These are phyloP conservation scores for Monopterus albus DNA, from an alignment of 2,113 vertebrate species.

Conservation along the genomic window DNA sequence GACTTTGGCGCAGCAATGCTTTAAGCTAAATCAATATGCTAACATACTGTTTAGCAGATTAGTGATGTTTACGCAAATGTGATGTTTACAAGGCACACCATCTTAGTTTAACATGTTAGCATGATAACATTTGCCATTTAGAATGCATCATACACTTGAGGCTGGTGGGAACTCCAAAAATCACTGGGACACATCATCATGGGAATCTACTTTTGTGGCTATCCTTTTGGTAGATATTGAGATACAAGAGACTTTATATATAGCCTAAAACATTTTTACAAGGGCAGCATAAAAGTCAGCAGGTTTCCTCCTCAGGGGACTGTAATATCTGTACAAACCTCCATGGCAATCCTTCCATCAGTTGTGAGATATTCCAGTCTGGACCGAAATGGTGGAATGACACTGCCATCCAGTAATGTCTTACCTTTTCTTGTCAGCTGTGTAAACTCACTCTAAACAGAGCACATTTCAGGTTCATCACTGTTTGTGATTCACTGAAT, in stretches of 20 bases:
- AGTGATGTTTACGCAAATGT: no score
- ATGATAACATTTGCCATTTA: background rate
- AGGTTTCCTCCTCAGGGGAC: background rate
- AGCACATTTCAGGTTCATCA: background rate
- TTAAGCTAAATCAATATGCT: no score
- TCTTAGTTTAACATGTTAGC: background rate
- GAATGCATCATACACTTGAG: background rate
- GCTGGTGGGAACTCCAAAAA: background rate
- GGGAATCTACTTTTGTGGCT: no score
- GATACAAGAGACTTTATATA: no score
- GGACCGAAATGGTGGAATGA: background rate
- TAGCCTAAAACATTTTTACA: no score
- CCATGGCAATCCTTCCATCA: background rate
- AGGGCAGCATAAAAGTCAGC: background rate
- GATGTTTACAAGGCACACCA: background rate
- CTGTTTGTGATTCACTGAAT: slow-evolving; percentile 28
- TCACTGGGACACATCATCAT: background rate
- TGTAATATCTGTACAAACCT: background rate
- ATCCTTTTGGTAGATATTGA: background rate
- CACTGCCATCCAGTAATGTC: no score
- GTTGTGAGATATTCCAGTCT: background rate
- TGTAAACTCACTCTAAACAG: background rate
- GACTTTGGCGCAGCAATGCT: no score
- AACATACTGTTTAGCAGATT: no score
- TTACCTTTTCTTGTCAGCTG: no score